Base-by-base conservation (phyloP, 2,113 vertebrate species). In the Arenaria interpres region DNA sequence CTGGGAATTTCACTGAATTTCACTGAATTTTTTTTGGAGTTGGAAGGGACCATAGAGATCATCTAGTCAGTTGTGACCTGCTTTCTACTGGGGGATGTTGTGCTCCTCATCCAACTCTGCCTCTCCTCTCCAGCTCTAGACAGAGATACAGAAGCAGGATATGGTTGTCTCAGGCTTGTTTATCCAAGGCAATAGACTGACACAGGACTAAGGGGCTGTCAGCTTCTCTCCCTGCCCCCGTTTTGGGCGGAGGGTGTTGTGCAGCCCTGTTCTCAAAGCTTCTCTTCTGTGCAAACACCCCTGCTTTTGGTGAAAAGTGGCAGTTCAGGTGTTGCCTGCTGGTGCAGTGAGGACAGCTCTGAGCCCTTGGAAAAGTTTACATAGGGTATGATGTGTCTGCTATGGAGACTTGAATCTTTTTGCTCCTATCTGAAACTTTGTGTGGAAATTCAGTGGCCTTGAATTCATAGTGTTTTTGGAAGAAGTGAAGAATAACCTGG, bases 401-500 rank as follows among this genome's bases (percentile, higher is more conserved):
- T 95, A 69, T 85, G 84, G 80, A 94, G 90, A 80, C 75, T 84
- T 86, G 56, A 91, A 74, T 72, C 35, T 87, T 95, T 89, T 89
- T 91, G 53, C 85, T 95, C 86, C 95, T 92, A 77, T 53, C 83
- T 91, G 90, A 94, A 96, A 79, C 69, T 86, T 71, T 68, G 83
- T 85, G 54, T 95, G 86, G 80, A 78, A 77, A 91, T 95, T 97
- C 94, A 83, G 90, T 93, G 96, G 89, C 93, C 92, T 96, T 96
- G 97, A 90, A 90, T 96, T 94, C 51, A 10, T 95, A 81, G 87
- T 71, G 54, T 27, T 74, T 90, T 95, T 92, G 94, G 87, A 95
- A 95, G 88, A 96, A 95, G 96, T 95, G 92, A 93, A 92, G 86
- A 96, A 88, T 88, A 91, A 90, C 84, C 95, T 83, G 95, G 60